Evolutionary conservation across 2,888 invertebrate species (phyloP).

Genomic region (Lepeophtheirus nordmannii): DNA sequence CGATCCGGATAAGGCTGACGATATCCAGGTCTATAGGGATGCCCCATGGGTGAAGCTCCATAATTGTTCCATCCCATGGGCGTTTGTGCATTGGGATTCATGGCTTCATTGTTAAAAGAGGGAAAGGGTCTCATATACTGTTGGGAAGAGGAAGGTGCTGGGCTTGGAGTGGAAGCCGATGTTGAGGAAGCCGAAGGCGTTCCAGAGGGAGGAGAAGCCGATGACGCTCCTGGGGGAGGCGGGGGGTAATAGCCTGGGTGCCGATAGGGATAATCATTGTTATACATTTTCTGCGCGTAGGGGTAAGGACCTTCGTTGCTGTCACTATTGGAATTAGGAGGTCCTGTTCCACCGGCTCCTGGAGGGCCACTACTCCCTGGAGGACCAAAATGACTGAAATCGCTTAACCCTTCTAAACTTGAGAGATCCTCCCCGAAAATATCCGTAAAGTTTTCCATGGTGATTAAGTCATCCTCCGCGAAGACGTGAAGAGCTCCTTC

Average conservation of each 20-base stretch:
- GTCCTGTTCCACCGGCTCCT: conserved; percentile 23
- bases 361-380: not conserved
- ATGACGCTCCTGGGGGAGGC: not conserved
- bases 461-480: not conserved
- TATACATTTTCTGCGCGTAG: conserved; percentile 21
- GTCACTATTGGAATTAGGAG: conserved; percentile 27
- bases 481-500: not conserved
- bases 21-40: not conserved
- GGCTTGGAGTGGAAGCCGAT: too few species aligned
- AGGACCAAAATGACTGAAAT: conserved; percentile 11
- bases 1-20: not conserved
- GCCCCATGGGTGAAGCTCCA: not conserved
- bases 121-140: not conserved
- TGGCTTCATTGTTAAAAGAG: not conserved
- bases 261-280: not conserved
- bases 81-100: not conserved
- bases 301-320: conserved; percentile 21
- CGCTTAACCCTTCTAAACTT: conserved; percentile 17
- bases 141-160: too few species aligned
- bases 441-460: conserved; percentile 25
- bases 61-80: not conserved
- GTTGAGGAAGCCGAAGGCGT: too few species aligned
- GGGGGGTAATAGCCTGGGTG: not conserved
- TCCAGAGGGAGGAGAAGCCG: too few species aligned
- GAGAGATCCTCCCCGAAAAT: conserved; percentile 21